Evolutionary conservation across 2,113 vertebrate species (phyloP).

Genomic region (Myrmophylax atrothorax): DNA sequence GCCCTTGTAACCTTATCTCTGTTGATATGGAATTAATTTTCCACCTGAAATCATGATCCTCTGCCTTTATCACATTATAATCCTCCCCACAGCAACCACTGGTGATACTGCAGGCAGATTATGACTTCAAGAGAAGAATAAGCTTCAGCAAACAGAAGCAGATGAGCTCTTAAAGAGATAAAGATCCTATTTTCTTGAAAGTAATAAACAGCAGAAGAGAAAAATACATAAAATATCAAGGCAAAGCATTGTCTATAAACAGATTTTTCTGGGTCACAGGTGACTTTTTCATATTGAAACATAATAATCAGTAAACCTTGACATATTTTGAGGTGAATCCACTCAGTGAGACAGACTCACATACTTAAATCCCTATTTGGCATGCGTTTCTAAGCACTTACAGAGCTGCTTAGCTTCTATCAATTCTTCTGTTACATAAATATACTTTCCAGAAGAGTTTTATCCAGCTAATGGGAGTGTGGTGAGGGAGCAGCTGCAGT

Average conservation of each 20-base stretch:
- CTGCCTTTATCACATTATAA: slow-evolving; percentile 44
- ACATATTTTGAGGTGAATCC: background rate
- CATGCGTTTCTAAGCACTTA: slow-evolving; percentile 31
- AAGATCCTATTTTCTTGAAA: slow-evolving; percentile 27
- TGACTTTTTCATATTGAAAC: background rate
- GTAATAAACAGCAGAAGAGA: background rate
- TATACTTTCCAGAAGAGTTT: slow-evolving; percentile 29
- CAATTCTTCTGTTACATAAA: slow-evolving; percentile 63
- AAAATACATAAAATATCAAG: background rate
- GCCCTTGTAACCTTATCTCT: background rate
- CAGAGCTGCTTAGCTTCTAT: slow-evolving; percentile 57
- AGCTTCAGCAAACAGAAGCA: slow-evolving; percentile 40
- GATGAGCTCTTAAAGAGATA: slow-evolving; percentile 66
- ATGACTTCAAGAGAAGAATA: slow-evolving; percentile 53
- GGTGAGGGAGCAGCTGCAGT: background rate
- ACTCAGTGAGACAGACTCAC: background rate
- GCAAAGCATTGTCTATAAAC: background rate
- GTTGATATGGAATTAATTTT: slow-evolving; percentile 32
- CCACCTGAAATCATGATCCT: slow-evolving; percentile 54
- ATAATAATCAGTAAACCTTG: background rate
- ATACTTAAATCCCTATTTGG: slow-evolving; percentile 59
- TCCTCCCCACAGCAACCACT: slow-evolving; percentile 37
- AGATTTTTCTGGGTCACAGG: background rate
- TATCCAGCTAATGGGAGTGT: background rate
- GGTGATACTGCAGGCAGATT: slow-evolving; percentile 58